Base-by-base conservation (phyloP, 2,888 invertebrate species). In the Tortricodes alternella region DNA sequence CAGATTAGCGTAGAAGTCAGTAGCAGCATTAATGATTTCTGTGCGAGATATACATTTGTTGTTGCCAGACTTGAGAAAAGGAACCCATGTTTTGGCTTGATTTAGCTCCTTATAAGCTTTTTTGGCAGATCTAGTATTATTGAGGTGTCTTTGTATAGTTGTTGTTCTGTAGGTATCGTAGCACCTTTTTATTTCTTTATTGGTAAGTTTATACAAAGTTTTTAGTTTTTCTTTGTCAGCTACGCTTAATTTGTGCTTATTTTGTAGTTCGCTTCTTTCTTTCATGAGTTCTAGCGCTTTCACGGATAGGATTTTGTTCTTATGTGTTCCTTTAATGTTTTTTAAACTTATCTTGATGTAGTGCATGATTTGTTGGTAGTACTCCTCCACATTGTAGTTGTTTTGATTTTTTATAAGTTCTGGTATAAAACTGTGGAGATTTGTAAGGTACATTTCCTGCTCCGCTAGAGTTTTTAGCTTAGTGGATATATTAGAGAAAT, bases 261-360 rank as follows among this genome's bases (percentile, higher is more conserved):
- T 60, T 63, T 62, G 62, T 53, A 61, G 37, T 37, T 44, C 9
- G 13, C 18, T 59, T 51, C 60, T 53, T 63, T 62, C 44, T 34
- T 53, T 59, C 58, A 64, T 63, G 21, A 61, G 58, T 4, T 61
- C 24, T 34, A 62, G 43, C 9, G 53, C 58, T 37, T 51, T 50
- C 2, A n/a, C 43, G 1, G 59, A 62, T 16, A 62, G n/a, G 11
- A 62, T 59, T 29, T 19, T 57, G 46, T 58, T 55, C 16, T 43
- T 53, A 21, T 46, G 46, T 57, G 53, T 62, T 51, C 18, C 9
- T 52, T 59, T 59, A 18, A 46, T 53, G 27, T 46, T 51, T 59
- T 56, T 62, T 51, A 52, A 4, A 13, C 55, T 64, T 44, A 6
- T 1, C 1, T 16, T 7, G 16, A 60, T 62, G 15, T 3, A 52